These are phyloP conservation scores for Polymixis flavicincta DNA, from an alignment of 2,888 invertebrate species.

Conservation along the genomic window DNA sequence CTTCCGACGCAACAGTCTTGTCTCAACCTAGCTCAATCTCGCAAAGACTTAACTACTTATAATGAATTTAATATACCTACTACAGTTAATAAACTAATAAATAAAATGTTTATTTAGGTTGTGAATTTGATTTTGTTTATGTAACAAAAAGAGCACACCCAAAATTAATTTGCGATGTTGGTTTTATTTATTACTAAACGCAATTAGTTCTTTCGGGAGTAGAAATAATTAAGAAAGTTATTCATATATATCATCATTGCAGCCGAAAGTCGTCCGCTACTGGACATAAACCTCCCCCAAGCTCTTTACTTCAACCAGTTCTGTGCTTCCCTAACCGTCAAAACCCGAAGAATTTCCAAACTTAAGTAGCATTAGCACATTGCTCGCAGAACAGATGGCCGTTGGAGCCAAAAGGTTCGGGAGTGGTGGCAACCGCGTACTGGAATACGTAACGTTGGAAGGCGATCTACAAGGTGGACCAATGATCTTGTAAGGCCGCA, in stretches of 20 bases:
- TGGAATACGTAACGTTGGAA: not conserved
- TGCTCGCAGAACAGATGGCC: too few species aligned
- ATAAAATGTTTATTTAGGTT: not conserved
- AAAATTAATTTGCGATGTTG: not conserved
- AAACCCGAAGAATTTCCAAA: not conserved
- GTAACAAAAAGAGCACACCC: not conserved
- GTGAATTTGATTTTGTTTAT: not conserved
- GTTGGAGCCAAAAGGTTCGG: too few species aligned
- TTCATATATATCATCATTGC: too few species aligned
- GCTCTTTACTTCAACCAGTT: too few species aligned
- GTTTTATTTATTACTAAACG: not conserved
- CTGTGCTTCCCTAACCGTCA: too few species aligned
- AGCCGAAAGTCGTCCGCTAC: too few species aligned
- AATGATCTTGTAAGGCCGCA: too few species aligned
- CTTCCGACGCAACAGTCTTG: conserved; percentile 42
- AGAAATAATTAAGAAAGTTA: not conserved
- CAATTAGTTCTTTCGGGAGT: not conserved
- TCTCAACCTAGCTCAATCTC: conserved; percentile 27
- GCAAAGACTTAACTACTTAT: conserved; percentile 1
- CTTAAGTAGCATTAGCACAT: too few species aligned
- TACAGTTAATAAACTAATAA: not conserved
- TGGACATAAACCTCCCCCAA: too few species aligned
- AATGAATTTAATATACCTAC: not conserved
- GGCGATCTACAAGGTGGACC: not conserved
- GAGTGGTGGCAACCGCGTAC: not conserved